These are phyloP conservation scores for Aplodontia rufa DNA, from an alignment of 2,113 vertebrate species.

Conservation along the genomic window DNA sequence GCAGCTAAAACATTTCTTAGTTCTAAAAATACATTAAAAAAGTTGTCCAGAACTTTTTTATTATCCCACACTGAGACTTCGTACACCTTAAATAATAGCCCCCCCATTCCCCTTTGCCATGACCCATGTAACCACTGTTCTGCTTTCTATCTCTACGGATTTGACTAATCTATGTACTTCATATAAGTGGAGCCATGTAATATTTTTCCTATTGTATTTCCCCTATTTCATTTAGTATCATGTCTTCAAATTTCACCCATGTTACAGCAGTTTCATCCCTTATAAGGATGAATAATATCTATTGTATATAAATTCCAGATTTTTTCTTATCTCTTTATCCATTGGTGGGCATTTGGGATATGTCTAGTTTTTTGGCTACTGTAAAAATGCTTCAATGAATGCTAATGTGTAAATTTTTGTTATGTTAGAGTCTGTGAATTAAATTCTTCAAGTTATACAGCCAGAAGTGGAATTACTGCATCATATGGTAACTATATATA, in stretches of 20 bases:
- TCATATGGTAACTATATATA: neutral
- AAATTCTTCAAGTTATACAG: neutral
- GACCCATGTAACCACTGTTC: neutral
- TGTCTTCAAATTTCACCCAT: neutral
- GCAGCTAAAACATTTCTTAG: neutral
- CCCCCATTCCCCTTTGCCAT: rapidly evolving
- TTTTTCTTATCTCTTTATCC: neutral
- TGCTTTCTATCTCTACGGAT: too few relatives aligned
- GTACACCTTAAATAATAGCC: neutral
- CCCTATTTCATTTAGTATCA: neutral
- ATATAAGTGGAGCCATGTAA: neutral
- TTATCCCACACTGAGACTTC: neutral
- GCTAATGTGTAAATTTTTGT: neutral
- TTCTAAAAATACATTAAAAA: neutral
- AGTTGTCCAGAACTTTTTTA: neutral
- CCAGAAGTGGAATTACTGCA: neutral
- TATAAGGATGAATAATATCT: neutral
- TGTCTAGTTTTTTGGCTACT: neutral
- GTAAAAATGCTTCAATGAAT: neutral
- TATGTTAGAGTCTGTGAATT: neutral
- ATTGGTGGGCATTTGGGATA: neutral
- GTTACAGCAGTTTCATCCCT: neutral
- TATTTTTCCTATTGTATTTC: neutral
- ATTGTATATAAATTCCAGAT: neutral
- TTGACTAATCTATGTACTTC: neutral